phyloP scores from a whole-genome alignment of 2,113 vertebrate genomes.

The Cettia cetti region DNA sequence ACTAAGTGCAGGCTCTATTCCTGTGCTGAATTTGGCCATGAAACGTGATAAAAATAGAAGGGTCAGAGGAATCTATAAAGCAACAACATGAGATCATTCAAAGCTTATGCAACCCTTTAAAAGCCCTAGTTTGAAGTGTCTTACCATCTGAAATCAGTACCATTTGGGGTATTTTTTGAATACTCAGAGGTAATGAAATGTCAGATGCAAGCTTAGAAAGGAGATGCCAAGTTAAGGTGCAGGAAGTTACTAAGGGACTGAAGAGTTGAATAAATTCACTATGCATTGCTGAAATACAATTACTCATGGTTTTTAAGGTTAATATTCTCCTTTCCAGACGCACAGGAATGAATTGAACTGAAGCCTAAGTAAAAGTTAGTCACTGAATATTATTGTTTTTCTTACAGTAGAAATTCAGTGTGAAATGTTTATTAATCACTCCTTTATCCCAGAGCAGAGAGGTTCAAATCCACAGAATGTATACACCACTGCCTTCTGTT shows the following conservation, averaged over 20 bases:
- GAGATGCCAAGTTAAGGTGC: background rate
- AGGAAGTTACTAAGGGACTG: background rate
- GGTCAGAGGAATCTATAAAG: background rate
- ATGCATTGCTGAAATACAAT: background rate
- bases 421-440: background rate
- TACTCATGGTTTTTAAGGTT: background rate
- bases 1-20: background rate
- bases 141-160: background rate
- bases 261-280: background rate
- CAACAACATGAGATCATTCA: background rate
- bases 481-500: background rate
- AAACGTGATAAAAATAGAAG: background rate
- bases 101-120: background rate
- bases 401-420: background rate
- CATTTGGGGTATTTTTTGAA: background rate
- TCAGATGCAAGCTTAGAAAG: background rate
- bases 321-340: background rate
- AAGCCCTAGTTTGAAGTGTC: background rate
- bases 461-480: conserved; percentile 18
- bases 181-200: background rate
- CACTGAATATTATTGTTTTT: background rate
- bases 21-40: background rate
- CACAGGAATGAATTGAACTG: background rate
- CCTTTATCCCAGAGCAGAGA: background rate
- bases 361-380: conserved; percentile 33